Percentiles rank a stretch among this genome's conserved stretches.
Evolutionary conservation across 1,140 invertebrate genomes (phyloP).

Genomic region (Conus betulinus): DNA sequence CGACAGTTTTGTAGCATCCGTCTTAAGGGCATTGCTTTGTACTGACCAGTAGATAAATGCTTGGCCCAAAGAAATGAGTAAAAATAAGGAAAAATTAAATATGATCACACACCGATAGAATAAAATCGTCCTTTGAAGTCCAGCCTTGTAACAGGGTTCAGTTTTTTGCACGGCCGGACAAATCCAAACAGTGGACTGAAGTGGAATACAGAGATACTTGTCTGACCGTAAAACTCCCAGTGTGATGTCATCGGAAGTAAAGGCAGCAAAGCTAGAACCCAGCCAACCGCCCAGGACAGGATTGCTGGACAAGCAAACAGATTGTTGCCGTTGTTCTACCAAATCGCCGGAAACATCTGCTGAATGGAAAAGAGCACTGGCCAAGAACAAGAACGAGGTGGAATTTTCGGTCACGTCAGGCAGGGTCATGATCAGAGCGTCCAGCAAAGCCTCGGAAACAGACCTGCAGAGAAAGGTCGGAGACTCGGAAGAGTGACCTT

Average conservation of each 20-base stretch:
- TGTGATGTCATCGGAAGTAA: constrained; percentile 32
- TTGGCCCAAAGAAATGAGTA: background rate
- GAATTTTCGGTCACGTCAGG: too few species aligned
- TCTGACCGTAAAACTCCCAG: constrained; percentile 50
- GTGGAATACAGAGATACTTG: constrained; percentile 53
- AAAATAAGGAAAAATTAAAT: too few species aligned
- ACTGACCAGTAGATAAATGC: background rate
- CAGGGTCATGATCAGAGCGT: too few species aligned
- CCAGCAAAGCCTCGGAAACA: background rate
- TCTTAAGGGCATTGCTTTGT: background rate
- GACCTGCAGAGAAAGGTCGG: background rate
- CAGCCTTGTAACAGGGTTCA: constrained; percentile 41
- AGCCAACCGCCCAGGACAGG: too few species aligned
- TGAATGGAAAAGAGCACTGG: constrained; percentile 33
- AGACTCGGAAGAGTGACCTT: background rate
- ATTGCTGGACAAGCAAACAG: too few species aligned
- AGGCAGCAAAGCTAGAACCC: background rate
- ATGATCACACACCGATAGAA: too few species aligned
- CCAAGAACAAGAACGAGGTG: background rate
- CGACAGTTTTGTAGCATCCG: background rate
- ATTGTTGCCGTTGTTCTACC: too few species aligned
- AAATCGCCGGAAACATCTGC: background rate
- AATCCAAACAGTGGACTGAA: too few species aligned
- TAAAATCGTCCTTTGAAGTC: background rate
- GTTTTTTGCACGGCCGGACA: too few species aligned